phyloP scores from a whole-genome alignment of 2,797 vertebrate species.

The Enteromius trimaculatus region DNA sequence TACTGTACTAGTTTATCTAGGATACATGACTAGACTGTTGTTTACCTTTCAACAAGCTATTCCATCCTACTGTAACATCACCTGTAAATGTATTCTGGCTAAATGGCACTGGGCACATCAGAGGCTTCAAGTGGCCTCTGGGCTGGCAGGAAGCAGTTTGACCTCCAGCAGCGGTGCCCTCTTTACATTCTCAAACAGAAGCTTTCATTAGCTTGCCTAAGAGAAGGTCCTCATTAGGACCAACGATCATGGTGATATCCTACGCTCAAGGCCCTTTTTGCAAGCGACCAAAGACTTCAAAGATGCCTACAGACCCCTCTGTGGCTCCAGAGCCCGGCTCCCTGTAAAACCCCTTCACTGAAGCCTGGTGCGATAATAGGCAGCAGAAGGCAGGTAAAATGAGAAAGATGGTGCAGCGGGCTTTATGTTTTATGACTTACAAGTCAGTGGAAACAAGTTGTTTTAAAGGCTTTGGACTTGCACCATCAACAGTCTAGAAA shows the following conservation, averaged over 20 bases:
- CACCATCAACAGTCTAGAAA: slow-evolving; percentile 54
- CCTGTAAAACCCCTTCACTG: slow-evolving; percentile 58
- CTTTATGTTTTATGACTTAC: slow-evolving; percentile 58
- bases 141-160: slow-evolving; percentile 50
- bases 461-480: slow-evolving; percentile 52
- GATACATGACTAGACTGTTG: neutral
- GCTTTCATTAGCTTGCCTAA: slow-evolving; percentile 53
- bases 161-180: slow-evolving; percentile 37
- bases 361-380: slow-evolving; percentile 65
- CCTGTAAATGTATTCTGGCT: slow-evolving; percentile 9
- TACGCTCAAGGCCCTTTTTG: slow-evolving; percentile 45
- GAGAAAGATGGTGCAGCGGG: slow-evolving; percentile 54
- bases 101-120: slow-evolving; percentile 40
- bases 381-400: slow-evolving; percentile 61
- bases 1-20: neutral
- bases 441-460: slow-evolving; percentile 53
- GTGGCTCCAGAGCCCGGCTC: slow-evolving; percentile 40
- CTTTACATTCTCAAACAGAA: slow-evolving; percentile 42
- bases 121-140: slow-evolving; percentile 29
- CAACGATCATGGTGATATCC: slow-evolving; percentile 45
- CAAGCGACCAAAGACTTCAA: slow-evolving; percentile 61
- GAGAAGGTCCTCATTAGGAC: slow-evolving; percentile 58
- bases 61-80: neutral
- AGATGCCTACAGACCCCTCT: slow-evolving; percentile 56
- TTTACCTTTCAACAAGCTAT: neutral